Evolutionary conservation across 1,140 invertebrate species (phyloP), one percentile per base, ranked within the genome.

Genomic region (Cardiocondyla obscurior): DNA sequence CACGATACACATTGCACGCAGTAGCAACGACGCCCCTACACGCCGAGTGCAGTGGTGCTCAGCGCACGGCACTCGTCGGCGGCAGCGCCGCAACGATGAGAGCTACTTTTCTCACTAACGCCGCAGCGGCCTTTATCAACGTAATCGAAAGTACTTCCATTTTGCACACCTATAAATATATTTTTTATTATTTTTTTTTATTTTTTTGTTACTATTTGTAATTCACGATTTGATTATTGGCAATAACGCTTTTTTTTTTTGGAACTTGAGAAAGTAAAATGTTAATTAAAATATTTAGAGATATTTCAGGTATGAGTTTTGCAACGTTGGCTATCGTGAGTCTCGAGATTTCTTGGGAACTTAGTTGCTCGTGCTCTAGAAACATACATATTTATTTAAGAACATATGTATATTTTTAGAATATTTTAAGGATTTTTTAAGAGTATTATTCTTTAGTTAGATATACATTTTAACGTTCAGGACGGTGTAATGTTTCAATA

Each of bases 1-100:
- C 91, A 88, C 90, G 90, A 91, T 92, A 91, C 90, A 92, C 90
- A 92, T 90, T 90, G 86, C 91, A 92, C 89, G 88, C 89, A 90
- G 85, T 83, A 90, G 86, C 85, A 91, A 91, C 90, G 89, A 91
- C 90, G 90, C 90, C 90, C 89, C 88, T 91, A 91, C 90, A 88
- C 89, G 82, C 84, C 85, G 89, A 85, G 64, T 7, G 49, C 88
- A 89, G 89, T 67, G 90, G 81, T 65, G 88, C 87, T 91, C 90
- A 88, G 83, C 60, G 36, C 2, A 8, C 33, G 44, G 60, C 22
- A 14, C 16, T 39, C 53, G 8, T 14, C 44, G 0, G 8, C 1
- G 6, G 1, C 3, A 10, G 6, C 6, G 10, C 25, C 55, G 55
- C 16, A 10, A 39, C 25, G 14, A 3, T 25, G 84, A 67, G 74